Base-by-base conservation (phyloP, 2,888 invertebrate genomes). In the Aphidius colemani region DNA sequence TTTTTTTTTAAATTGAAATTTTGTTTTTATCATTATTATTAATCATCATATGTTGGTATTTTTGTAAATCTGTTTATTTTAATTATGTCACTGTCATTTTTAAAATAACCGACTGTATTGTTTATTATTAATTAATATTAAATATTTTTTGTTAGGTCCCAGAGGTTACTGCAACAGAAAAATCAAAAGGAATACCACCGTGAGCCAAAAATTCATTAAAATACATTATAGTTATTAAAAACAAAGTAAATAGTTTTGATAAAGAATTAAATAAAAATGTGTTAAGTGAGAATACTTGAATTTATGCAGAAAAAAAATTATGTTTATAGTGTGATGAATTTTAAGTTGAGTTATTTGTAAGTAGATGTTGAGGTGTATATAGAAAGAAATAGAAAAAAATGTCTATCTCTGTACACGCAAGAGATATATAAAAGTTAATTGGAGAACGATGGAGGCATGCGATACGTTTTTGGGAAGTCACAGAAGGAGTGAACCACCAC, bases 121-220 rank as follows among this genome's bases (percentile, higher is more conserved):
- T 71, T 72, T 65, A 79, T 78, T 76, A 78, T 79, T 80, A 81
- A 79, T 81, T 69, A 64, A 57, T 60, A 79, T 80, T 80, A 80
- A 79, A 80, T 82, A 80, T 79, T 81, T 79, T 73, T 80, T 70
- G 76, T 76, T 79, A 77, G 72, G 72, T 78, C 79, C 80, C 79
- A 75, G 75, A 79, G 79, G 74, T 81, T 80, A 81, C 81, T 81
- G 80, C 60, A 81, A 82, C 81, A 82, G 61, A 81, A 69, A 73
- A 74, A 65, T 57, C 57, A 71, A 57, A 69, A 58, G 59, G 51
- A 55, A 64, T 41, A 56, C 59, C 39, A 50, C 64, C 45, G 53
- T 61, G 55, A 64, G 53, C 61, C 44, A 51, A n/a, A 46, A n/a
- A 58, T 55, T 59, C 39, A 41, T 48, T 48, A 10, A 6, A 46